phyloP scores from a whole-genome alignment of 2,113 vertebrate species.

The Prunella fulvescens region DNA sequence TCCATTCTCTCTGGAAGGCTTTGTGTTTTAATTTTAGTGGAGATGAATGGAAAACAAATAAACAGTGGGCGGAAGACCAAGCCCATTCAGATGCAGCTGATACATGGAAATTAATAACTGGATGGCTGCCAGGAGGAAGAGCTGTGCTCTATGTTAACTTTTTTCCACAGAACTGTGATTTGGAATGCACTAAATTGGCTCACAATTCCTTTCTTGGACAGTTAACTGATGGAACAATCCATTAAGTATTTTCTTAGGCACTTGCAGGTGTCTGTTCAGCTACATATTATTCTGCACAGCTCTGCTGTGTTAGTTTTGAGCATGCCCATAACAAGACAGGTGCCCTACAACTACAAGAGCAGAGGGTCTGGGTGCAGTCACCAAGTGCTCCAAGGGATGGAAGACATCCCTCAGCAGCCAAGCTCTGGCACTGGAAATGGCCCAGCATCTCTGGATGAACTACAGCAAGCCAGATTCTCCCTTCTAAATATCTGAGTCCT shows the following conservation, averaged over 20 bases:
- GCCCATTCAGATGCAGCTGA: constrained; percentile 16
- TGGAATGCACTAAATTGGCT: neutral
- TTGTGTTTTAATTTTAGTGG: constrained; percentile 22
- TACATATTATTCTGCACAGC: neutral
- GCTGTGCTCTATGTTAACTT: neutral
- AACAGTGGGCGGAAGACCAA: constrained; percentile 22
- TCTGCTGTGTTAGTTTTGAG: neutral
- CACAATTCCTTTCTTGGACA: neutral
- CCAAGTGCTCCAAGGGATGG: neutral
- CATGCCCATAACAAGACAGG: neutral
- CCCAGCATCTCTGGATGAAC: neutral
- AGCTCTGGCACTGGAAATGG: neutral
- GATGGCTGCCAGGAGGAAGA: constrained; percentile 1
- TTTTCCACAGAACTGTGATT: constrained; percentile 18
- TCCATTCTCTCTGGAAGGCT: neutral
- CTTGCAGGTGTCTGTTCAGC: neutral
- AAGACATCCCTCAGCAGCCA: neutral
- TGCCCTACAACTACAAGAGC: neutral
- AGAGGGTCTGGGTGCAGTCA: neutral
- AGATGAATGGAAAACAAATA: constrained; percentile 51
- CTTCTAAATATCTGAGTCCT: neutral
- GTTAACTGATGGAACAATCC: neutral
- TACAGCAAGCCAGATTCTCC: neutral
- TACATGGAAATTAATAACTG: constrained; percentile 38
- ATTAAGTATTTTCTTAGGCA: neutral